Evolutionary conservation across 2,888 invertebrate genomes (phyloP), one percentile per base, ranked within the genome.

Genomic region (Dilophus febrilis): DNA sequence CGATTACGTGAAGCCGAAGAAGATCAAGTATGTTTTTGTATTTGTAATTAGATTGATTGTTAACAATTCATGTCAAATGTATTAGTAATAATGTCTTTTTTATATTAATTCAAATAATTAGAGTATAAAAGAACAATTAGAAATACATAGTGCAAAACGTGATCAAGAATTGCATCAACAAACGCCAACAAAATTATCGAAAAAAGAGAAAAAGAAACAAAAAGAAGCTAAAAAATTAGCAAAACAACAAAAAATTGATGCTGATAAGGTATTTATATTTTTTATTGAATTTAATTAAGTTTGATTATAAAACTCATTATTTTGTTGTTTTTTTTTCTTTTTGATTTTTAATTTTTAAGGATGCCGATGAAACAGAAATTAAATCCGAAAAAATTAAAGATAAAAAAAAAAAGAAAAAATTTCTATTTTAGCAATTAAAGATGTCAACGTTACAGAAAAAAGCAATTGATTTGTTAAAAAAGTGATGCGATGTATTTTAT

Each of bases 1-100:
- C 68, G 87, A 37, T 68, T 79, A 40, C 70, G 86, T 46, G 86
- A 87, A 64, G 73, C 77, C 5, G 83, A 84, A 53, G 88, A 88
- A 60, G 87, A 88, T 62, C 70, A 58, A 50, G 58, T 59, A 46
- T 52, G 14, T 30, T 35, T 38, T 18, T 10, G 4, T 4, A 13
- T 26, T 18, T 28, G 10, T 22, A 16, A 32, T 26, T 12, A 19
- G 11, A 14, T 40, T n/a, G 33, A 7, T 17, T 39, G 7, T 22
- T 6, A 14, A 32, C 4, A 16, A 5, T 8, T 16, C 6, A 19
- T 30, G 30, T 5, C 7, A 16, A 14, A 27, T 13, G 12, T 26
- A 32, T 19, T 14, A 27, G 32, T 18, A 30, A 33, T 35, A 35
- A 35, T 38, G 30, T 10, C 13, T 45, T 33, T n/a, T 49, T 45